Evolutionary conservation across 2,113 vertebrate species (phyloP).

Genomic region (Alethe diademata): DNA sequence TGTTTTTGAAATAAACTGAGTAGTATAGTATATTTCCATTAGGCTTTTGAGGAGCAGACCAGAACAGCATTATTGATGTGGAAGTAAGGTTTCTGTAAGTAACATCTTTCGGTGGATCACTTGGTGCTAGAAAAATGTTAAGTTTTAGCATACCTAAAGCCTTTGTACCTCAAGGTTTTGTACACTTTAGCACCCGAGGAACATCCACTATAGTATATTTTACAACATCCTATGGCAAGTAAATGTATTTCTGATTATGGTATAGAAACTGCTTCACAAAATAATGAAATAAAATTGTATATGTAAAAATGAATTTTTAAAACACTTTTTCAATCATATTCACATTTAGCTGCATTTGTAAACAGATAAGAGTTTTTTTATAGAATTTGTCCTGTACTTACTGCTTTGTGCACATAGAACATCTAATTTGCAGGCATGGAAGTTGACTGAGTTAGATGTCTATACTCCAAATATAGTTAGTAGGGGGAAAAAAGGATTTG

Average conservation of each 20-base stretch:
- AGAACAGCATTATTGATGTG: constrained; percentile 82
- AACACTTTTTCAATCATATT: not conserved
- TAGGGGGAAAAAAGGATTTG: not conserved
- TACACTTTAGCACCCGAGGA: not conserved
- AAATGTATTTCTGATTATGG: not conserved
- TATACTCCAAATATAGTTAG: not conserved
- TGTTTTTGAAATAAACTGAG: constrained; percentile 82
- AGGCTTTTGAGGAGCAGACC: constrained; percentile 86
- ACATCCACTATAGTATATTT: not conserved
- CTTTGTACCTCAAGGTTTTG: not conserved
- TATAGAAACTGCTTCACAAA: not conserved
- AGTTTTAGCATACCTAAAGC: not conserved
- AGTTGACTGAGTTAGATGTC: not conserved
- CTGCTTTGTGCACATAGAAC: not conserved
- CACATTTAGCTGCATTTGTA: not conserved
- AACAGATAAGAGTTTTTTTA: not conserved
- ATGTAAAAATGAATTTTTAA: not conserved
- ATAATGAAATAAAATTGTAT: not conserved
- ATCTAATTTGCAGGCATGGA: not conserved
- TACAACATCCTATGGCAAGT: not conserved
- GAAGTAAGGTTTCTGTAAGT: constrained; percentile 79
- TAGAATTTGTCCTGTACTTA: not conserved
- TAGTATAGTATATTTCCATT: constrained; percentile 87
- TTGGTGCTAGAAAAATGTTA: constrained; percentile 77
- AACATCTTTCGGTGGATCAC: constrained; percentile 86